Conservation (phyloP, 2,888 invertebrate genomes). For the Bombylius discolor region DNA sequence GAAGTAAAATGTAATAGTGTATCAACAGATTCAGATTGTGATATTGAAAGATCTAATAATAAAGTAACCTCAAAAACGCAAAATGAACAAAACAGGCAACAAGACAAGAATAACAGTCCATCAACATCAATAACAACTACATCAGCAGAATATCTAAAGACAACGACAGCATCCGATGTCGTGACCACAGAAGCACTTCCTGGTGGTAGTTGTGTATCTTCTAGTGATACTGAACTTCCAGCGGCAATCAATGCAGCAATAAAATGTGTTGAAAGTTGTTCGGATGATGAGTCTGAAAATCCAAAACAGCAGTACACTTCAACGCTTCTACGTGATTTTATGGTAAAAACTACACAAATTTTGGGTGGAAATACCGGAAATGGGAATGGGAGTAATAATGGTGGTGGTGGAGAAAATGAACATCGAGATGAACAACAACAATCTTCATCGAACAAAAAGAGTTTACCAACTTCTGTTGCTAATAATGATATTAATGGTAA, state of each 20-base stretch:
- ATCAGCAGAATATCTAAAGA: neutral
- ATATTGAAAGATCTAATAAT: neutral
- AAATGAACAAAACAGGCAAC: neutral
- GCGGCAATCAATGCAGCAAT: conserved; percentile 64
- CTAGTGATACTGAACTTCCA: conserved; percentile 63
- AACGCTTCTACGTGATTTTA: conserved; percentile 65
- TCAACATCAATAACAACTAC: neutral
- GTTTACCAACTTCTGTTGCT: neutral
- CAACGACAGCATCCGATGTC: neutral
- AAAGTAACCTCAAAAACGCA: neutral
- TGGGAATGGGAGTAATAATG: conserved; percentile 27
- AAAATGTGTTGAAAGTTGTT: conserved; percentile 59
- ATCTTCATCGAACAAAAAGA: neutral
- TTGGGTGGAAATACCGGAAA: conserved; percentile 32
- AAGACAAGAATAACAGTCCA: neutral
- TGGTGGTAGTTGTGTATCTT: conserved; percentile 35
- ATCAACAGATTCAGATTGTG: conserved; percentile 5
- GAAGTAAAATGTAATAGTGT: neutral
- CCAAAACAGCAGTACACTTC: conserved; percentile 53
- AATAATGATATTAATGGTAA: neutral
- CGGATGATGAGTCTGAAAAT: conserved; percentile 51
- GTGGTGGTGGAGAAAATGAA: conserved; percentile 20
- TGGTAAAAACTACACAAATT: conserved; percentile 65
- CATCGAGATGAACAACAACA: conserved; percentile 23
- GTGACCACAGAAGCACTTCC: conserved; percentile 20